Base-by-base conservation (phyloP, 2,797 vertebrate species). In the Parauchenoglanis ngamensis region DNA sequence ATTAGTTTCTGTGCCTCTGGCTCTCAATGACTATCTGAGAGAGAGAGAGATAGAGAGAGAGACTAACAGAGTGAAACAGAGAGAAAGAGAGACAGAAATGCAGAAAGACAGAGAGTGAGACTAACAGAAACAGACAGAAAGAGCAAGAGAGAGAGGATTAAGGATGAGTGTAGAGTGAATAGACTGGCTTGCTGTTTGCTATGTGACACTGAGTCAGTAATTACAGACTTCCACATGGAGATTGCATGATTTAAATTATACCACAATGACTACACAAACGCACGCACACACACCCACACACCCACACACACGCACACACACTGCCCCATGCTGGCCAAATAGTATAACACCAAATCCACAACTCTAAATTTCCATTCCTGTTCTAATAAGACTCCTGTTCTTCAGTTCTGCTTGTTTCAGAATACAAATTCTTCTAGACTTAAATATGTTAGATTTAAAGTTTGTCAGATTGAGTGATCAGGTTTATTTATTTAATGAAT, bases 131-230 rank as follows among this genome's bases (percentile, higher is more conserved):
- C 0, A 54, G 75, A 77, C n/a, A 75, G 23, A 49, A 7, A 75
- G 46, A 25, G 40, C 44, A 19, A 23, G 40, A 49, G 40, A 73
- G 28, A 11, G 19, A 44, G 19, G 21, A 25, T 23, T n/a, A 28
- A 19, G 23, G 3, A 28, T 54, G 54, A 57, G 46, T 76, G 52
- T 57, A 31, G 25, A 15, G 7, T 52, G 46, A 54, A 77, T 17
- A 77, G 49, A 15, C 0, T 49, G 35, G 52, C 12, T 1, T 21
- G 4, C 17, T 28, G 19, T 25, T 0, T 35, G 49, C 46, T 40
- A 17, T 59, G 68, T 85, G 83, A 85, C 72, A 85, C 49, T 79
- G 28, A 78, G 28, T 67, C 28, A 67, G 61, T 25, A 86, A 78
- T 68, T 85, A 65, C 25, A 65, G 44, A 28, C 25, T 85, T 76